A percentile compares a stretch with the other conserved stretches of the same genome.
These are phyloP conservation scores for Litoditis marina DNA, from an alignment of 2,888 invertebrate genomes.

Conservation along the genomic window DNA sequence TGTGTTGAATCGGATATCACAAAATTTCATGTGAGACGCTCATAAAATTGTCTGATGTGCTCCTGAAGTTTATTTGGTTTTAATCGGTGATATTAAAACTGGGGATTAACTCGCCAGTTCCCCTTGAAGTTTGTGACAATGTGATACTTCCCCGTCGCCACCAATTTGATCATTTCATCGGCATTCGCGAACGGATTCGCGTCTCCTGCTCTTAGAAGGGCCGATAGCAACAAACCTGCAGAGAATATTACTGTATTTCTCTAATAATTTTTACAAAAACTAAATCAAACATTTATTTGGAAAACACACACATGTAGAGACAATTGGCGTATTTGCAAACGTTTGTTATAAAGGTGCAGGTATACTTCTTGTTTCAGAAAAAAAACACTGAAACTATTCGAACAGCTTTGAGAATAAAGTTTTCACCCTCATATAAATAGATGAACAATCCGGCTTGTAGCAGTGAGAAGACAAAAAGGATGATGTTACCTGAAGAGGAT, in stretches of 20 bases:
- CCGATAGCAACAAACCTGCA: constrained; percentile 26
- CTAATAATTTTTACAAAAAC: no score
- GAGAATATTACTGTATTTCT: constrained; percentile 1
- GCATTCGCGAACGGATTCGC: constrained; percentile 37
- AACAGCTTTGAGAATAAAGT: no score
- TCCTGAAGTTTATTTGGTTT: no score
- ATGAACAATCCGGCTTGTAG: constrained; percentile 38
- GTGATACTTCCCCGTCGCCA: constrained; percentile 34
- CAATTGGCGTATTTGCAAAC: background rate
- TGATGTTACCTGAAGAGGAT: constrained; percentile 25
- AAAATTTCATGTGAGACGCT: no score
- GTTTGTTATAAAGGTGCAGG: no score
- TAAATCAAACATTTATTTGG: no score
- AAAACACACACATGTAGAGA: no score
- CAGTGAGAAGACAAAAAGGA: constrained; percentile 34
- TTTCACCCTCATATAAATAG: constrained; percentile 30
- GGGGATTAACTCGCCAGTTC: constrained; percentile 24
- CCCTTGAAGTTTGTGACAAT: constrained; percentile 43
- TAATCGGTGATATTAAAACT: no score
- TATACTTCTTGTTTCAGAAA: no score
- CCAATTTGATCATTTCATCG: constrained; percentile 32
- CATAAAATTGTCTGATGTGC: no score
- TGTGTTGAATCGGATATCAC: no score
- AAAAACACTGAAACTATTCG: no score
- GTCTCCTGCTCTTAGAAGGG: constrained; percentile 32